Evolutionary conservation across 2,113 vertebrate genomes (phyloP).

Genomic region (Sebastes schlegelii): DNA sequence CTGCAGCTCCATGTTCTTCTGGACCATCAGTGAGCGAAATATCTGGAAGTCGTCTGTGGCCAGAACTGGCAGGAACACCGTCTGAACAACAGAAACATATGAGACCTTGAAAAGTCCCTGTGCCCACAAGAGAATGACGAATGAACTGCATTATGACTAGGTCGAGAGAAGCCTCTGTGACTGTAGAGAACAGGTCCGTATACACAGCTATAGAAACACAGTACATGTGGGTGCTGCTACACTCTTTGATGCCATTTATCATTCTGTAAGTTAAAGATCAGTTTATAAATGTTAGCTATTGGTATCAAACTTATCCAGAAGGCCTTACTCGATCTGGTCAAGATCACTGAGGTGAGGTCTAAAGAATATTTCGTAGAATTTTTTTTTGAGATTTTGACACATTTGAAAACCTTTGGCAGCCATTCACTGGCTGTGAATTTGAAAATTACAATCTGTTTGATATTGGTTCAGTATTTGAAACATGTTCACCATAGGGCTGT

Average conservation of each 20-base stretch:
- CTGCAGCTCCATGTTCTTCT: slow-evolving; percentile 98
- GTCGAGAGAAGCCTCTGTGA: neutral
- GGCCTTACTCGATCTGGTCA: neutral
- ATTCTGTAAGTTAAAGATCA: neutral
- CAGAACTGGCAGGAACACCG: slow-evolving; percentile 92
- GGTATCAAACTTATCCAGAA: neutral
- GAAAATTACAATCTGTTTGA: neutral
- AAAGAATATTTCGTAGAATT: neutral
- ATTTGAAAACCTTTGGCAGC: neutral
- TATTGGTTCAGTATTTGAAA: neutral
- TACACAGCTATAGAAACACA: too few species aligned
- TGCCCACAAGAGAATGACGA: neutral
- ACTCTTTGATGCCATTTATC: neutral
- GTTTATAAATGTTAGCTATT: neutral
- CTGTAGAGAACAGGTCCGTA: neutral
- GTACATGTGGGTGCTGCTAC: neutral
- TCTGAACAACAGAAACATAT: slow-evolving; percentile 72
- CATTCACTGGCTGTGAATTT: neutral
- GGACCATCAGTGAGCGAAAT: slow-evolving; percentile 96
- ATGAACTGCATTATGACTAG: neutral
- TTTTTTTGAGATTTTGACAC: neutral
- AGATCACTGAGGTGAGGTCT: neutral
- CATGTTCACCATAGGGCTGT: too few species aligned
- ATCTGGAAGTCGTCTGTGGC: slow-evolving; percentile 96
- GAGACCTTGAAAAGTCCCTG: neutral